Evolutionary conservation across 2,113 vertebrate genomes (phyloP), one percentile per base, ranked within the genome.

Genomic region (Gavialis gangeticus): DNA sequence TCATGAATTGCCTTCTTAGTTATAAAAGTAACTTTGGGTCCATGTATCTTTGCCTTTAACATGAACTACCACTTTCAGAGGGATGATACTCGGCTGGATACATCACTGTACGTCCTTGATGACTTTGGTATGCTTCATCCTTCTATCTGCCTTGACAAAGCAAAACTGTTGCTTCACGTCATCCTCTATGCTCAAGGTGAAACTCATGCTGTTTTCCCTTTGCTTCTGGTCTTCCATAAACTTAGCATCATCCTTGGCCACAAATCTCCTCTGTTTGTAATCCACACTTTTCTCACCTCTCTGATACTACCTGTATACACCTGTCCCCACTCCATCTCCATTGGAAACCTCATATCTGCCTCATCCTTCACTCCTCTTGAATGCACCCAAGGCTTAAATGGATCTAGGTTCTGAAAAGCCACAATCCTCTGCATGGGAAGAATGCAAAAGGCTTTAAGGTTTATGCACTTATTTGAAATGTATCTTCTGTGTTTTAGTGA

Each of bases 21-120:
- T 82, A 12, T 54, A 46, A 94, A 69, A 56, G 79, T 80, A 95
- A 94, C n/a, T 55, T 84, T 28, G n/a, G n/a, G 59, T 60, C 81
- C 73, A 30, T 12, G 1, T 9, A 69, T 92, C 76, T 69, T 62
- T 62, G 11, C 3, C 1, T 25, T 7, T 18, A 79, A 78, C 59
- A 12, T 88, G 82, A 84, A 86, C 3, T 25, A 37, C 60, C 67
- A 7, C 28, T 82, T 90, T 80, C 58, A 54, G 27, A 57, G 89
- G 88, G 55, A 89, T 84, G 19, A 11, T 1, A 90, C 54, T 28
- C 37, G 82, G n/a, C 58, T 5, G 19, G 28, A 59, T 67, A 30
- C 2, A 82, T n/a, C 9, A 11, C 21, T 75, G 63, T 67, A 55
- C 55, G 57, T 3, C 28, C 6, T 5, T n/a, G 87, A 25, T 63